Conservation (phyloP, 2,113 vertebrate genomes). For the Catharus fuscescens region DNA sequence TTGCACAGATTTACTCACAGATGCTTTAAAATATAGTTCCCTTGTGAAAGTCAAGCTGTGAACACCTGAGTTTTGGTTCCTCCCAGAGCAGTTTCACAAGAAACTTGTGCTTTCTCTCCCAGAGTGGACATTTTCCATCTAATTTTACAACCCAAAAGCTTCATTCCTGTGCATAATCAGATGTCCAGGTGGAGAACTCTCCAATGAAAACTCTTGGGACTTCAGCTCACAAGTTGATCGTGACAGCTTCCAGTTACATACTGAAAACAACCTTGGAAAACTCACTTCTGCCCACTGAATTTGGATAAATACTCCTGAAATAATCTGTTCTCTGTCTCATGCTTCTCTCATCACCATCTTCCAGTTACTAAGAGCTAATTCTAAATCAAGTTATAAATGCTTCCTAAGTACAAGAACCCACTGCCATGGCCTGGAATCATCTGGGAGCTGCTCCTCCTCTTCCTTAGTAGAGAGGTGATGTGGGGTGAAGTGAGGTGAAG, state of each 20-base stretch:
- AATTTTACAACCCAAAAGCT: not conserved
- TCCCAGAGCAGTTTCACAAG: not conserved
- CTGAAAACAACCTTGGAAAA: not conserved
- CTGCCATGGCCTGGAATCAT: not conserved
- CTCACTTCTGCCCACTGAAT: not conserved
- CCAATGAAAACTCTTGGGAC: not conserved
- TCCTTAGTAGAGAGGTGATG: not conserved
- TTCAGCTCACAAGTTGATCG: not conserved
- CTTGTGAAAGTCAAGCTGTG: not conserved
- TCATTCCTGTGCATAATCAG: not conserved
- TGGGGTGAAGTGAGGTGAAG: not conserved
- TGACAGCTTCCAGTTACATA: not conserved
- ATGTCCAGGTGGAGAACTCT: not conserved
- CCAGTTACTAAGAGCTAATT: conserved; percentile 47
- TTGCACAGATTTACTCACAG: not conserved
- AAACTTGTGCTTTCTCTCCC: not conserved
- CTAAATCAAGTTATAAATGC: conserved; percentile 12
- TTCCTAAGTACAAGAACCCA: conserved; percentile 38
- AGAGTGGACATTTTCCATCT: not conserved
- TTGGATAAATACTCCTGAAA: not conserved
- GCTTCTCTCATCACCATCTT: conserved; percentile 13
- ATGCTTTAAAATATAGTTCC: not conserved
- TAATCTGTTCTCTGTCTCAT: not conserved
- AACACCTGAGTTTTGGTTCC: not conserved
- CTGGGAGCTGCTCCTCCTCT: not conserved